Conservation (phyloP, 2,113 vertebrate species). For the Platysternon megacephalum region DNA sequence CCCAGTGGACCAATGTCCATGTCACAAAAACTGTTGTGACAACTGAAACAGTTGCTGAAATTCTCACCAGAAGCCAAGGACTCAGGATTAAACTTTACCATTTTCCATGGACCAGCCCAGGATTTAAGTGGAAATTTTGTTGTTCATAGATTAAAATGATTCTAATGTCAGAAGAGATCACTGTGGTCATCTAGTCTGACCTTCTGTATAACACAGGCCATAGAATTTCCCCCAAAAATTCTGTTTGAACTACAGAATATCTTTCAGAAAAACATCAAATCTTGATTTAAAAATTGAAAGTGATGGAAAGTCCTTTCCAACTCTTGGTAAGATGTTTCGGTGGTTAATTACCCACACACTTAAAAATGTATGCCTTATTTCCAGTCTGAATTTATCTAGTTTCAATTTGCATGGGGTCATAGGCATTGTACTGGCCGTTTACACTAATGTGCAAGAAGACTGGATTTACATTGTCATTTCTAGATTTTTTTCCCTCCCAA, state of each 20-base stretch:
- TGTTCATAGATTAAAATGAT: neutral
- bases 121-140: neutral
- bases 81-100: neutral
- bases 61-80: neutral
- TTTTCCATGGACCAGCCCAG: neutral
- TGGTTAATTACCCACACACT: neutral
- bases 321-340: neutral
- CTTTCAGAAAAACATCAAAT: neutral
- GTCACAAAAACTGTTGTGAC: neutral
- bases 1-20: neutral
- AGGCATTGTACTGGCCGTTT: neutral
- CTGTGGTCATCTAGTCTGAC: neutral
- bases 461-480: neutral
- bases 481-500: neutral
- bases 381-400: neutral
- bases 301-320: neutral
- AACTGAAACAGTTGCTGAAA: neutral
- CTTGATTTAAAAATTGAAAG: neutral
- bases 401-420: neutral
- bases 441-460: fast-evolving
- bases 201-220: neutral
- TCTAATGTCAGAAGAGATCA: neutral
- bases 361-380: neutral
- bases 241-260: neutral
- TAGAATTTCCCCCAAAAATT: neutral